Evolutionary conservation across 1,140 invertebrate species (phyloP), one percentile per base, ranked within the genome.

Genomic region (Drosophila asahinai): DNA sequence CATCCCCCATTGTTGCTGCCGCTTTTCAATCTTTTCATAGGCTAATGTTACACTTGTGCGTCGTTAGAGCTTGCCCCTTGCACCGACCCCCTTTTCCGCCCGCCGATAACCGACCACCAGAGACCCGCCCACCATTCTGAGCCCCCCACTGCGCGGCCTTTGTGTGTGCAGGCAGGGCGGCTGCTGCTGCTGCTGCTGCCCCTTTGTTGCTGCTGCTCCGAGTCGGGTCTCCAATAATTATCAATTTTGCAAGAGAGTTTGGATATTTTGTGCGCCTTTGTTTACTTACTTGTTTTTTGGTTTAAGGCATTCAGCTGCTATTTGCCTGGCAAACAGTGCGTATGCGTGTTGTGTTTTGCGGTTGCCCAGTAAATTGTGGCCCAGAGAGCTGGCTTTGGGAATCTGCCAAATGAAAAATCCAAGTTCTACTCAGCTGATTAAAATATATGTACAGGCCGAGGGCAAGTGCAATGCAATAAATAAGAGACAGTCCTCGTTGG

Each of bases 1-100:
- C 57, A 51, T 73, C 60, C 58, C 74, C 51, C 38, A 25, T 68
- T 40, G 54, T 54, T 78, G 64, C 60, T 75, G 63, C 66, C 78
- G 84, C 81, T 90, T 80, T 90, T 90, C 86, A 90, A 90, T 90
- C 86, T 90, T 82, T 90, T 72, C 86, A 74, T 82, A 77, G 86
- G 86, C 86, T 86, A 90, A 90, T 90, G 86, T 90, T 90, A 90
- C 86, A 86, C 86, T 82, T 82, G 86, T 90, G 86, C 82, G 73
- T 90, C 86, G 86, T 90, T 89, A 89, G 82, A 61, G 68, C 67
- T 77, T 71, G 51, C 54, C 80, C 51, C 51, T 61, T 57, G 66
- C 38, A 38, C 38, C 19, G 11, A 30, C 30, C 33, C 25, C 27
- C 0, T 17, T 15, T 42, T 17, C 40, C 48, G 27, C 49, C 52